These are phyloP conservation scores for Chlorocebus sabaeus DNA, from an alignment of 2,113 vertebrate species.

Conservation along the genomic window DNA sequence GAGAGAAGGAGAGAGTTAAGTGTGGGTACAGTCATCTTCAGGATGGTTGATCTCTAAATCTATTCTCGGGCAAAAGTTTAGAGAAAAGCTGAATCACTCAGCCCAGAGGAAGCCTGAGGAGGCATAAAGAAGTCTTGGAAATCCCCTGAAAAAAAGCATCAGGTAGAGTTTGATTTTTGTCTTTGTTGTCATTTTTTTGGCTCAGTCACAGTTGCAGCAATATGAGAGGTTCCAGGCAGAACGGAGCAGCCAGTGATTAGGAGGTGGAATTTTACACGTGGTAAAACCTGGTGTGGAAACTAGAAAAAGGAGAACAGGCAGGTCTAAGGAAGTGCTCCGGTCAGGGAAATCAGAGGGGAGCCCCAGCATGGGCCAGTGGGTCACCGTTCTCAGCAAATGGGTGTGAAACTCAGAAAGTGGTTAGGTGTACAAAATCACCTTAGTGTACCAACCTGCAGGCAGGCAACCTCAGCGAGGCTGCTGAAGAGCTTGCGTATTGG, in stretches of 20 bases:
- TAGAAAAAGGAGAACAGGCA: background rate
- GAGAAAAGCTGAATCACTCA: constrained; percentile 42
- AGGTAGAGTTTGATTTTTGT: constrained; percentile 35
- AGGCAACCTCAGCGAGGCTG: background rate
- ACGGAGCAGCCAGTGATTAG: background rate
- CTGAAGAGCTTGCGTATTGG: background rate
- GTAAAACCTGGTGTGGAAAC: background rate
- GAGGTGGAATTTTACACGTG: background rate
- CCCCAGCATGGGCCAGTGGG: too few relatives aligned
- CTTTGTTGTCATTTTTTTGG: constrained; percentile 24
- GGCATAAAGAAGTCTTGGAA: constrained; percentile 40
- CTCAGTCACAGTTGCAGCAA: background rate
- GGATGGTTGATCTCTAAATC: constrained; percentile 27
- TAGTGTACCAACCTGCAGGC: background rate
- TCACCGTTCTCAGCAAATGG: background rate
- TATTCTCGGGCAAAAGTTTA: background rate
- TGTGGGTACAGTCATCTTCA: background rate
- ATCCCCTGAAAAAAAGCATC: constrained; percentile 18
- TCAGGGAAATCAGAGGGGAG: background rate
- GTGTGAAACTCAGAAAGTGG: background rate
- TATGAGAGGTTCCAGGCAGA: background rate
- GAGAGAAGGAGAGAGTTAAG: background rate
- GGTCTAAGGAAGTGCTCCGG: background rate
- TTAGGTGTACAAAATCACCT: background rate
- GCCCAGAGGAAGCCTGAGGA: background rate